Evolutionary conservation across 2,888 invertebrate species (phyloP).

Genomic region (Clusia tigrina): DNA sequence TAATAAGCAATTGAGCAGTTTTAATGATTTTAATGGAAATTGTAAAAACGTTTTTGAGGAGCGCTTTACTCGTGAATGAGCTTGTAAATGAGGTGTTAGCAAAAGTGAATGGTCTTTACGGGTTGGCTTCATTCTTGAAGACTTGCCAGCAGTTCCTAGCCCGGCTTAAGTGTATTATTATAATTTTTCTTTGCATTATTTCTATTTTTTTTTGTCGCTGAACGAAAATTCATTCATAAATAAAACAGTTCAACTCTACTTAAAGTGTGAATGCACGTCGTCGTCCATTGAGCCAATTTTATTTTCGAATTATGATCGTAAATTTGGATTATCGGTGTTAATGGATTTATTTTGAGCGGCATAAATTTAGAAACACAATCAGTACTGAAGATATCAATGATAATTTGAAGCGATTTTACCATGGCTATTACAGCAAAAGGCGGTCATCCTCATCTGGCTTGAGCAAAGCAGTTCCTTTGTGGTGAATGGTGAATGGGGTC

Average conservation of each 20-base stretch:
- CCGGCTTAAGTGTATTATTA: background rate
- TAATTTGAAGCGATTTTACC: no score
- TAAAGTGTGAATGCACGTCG: background rate
- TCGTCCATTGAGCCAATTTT: background rate
- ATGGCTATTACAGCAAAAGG: no score
- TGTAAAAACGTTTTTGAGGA: background rate
- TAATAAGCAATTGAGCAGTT: slow-evolving; percentile 3
- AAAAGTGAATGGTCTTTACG: slow-evolving; percentile 1
- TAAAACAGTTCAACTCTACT: no score
- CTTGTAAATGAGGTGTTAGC: background rate
- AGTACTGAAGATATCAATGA: no score
- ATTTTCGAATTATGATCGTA: background rate
- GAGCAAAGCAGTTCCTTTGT: no score
- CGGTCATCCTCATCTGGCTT: no score
- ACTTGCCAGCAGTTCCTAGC: background rate
- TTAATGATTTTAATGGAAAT: background rate
- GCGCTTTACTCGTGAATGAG: background rate
- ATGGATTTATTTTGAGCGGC: background rate
- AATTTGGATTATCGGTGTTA: background rate
- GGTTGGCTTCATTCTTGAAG: background rate
- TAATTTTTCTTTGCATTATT: background rate
- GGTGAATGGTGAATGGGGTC: no score
- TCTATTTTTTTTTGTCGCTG: slow-evolving; percentile 1
- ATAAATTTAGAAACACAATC: no score
- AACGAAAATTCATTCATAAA: no score